A percentile compares a stretch with the other conserved stretches of the same genome.
These are phyloP conservation scores for Zaprionus camerounensis DNA, from an alignment of 1,140 invertebrate genomes.

Conservation along the genomic window DNA sequence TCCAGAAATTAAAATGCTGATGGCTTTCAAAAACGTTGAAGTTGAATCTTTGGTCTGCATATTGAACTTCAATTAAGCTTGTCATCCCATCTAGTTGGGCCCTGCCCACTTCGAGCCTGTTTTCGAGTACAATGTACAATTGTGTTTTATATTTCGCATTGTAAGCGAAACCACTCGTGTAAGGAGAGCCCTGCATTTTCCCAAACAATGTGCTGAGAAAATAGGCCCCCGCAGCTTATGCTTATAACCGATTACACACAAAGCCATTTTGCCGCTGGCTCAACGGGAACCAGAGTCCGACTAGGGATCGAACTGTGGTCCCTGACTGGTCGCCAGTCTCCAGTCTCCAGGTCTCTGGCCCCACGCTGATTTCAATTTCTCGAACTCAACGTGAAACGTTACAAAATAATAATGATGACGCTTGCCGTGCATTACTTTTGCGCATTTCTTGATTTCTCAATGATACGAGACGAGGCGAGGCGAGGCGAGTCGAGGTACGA, in stretches of 20 bases:
- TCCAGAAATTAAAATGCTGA: not conserved
- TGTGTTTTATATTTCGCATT: conserved; percentile 6
- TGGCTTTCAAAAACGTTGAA: not conserved
- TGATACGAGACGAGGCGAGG: conserved; percentile 43
- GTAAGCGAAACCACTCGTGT: conserved; percentile 51
- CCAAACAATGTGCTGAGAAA: conserved; percentile 50
- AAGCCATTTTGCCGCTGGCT: conserved; percentile 67
- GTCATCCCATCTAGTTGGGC: not conserved
- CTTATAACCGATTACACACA: conserved; percentile 74
- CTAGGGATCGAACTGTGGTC: not conserved
- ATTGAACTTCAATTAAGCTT: not conserved
- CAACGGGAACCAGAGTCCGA: conserved; percentile 15
- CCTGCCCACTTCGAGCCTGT: conserved; percentile 3
- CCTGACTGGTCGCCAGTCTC: conserved; percentile 11
- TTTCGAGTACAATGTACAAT: conserved; percentile 15
- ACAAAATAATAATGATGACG: conserved; percentile 80
- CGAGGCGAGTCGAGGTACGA: not conserved
- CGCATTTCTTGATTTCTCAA: conserved; percentile 76
- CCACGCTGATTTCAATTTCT: conserved; percentile 80
- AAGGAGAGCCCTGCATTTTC: conserved; percentile 24
- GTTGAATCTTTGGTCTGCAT: not conserved
- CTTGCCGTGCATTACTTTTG: conserved; percentile 62
- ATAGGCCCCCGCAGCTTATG: conserved; percentile 55
- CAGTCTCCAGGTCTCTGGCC: conserved; percentile 22
- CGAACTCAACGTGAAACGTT: conserved; percentile 75